phyloP scores from a whole-genome alignment of 2,888 invertebrate genomes.

The Gymnoscelis rufifasciata region DNA sequence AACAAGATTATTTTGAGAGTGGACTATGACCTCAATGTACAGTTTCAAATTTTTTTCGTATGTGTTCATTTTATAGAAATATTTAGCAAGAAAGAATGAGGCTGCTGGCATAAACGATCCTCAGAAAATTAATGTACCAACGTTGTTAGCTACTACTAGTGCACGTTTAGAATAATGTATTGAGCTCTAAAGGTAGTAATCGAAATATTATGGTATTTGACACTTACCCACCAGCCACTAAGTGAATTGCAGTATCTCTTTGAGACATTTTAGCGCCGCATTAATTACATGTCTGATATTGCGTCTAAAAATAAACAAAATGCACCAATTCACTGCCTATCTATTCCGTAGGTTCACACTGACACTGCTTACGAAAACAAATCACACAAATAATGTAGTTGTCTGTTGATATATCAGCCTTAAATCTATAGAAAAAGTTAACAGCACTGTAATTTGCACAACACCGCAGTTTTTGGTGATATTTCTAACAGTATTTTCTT shows the following conservation, averaged over 20 bases:
- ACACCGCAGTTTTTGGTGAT: conserved; percentile 43
- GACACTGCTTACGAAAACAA: conserved; percentile 27
- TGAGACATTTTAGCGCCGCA: conserved; percentile 82
- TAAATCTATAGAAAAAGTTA: too few relatives aligned
- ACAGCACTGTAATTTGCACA: conserved; percentile 14
- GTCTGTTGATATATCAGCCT: too few relatives aligned
- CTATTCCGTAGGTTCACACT: conserved; percentile 41
- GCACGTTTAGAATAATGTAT: conserved; percentile 49
- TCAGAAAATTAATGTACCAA: too few relatives aligned
- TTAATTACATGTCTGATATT: conserved; percentile 75
- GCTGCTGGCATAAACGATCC: not conserved
- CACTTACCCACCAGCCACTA: conserved; percentile 96
- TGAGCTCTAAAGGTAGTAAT: too few relatives aligned
- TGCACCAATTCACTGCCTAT: conserved; percentile 63
- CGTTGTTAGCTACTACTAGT: too few relatives aligned
- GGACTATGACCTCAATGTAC: not conserved
- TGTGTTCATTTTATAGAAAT: not conserved
- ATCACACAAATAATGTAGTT: conserved; percentile 14
- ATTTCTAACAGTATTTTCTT: too few relatives aligned
- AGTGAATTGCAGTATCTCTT: conserved; percentile 93
- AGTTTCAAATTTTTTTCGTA: too few relatives aligned
- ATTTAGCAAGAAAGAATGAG: not conserved
- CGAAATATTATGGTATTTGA: conserved; percentile 11
- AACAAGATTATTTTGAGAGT: not conserved
- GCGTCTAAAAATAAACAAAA: conserved; percentile 79